A percentile compares a stretch with the other conserved stretches of the same genome.
Conservation (phyloP, 2,113 vertebrate genomes). For the Eclectus roratus region DNA sequence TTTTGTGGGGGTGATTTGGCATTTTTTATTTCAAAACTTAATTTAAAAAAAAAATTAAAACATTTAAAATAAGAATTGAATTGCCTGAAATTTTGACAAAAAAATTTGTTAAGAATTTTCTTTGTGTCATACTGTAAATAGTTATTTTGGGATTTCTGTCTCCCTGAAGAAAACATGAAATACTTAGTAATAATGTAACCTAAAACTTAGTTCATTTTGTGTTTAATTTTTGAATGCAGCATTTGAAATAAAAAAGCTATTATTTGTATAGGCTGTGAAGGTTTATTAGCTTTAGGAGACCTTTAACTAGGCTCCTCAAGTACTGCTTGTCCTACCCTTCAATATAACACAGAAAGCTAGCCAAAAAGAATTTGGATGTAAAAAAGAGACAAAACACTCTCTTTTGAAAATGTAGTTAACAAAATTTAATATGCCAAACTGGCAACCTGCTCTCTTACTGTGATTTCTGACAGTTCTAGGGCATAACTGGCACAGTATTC, state of each 20-base stretch:
- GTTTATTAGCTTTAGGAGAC: background rate
- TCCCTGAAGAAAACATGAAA: background rate
- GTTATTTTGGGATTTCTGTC: background rate
- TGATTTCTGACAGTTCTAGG: background rate
- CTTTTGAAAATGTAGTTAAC: background rate
- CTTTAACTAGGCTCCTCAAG: background rate
- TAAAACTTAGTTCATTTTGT: background rate
- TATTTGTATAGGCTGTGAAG: background rate
- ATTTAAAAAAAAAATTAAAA: background rate
- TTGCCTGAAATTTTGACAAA: background rate
- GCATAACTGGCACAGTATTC: background rate
- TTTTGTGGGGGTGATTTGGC: background rate
- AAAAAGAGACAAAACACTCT: background rate
- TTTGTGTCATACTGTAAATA: background rate
- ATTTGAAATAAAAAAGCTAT: background rate
- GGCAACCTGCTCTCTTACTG: background rate
- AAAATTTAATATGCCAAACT: background rate
- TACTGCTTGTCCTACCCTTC: background rate
- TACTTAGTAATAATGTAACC: background rate
- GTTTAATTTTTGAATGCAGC: background rate
- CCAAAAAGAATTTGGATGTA: background rate
- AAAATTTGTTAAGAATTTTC: background rate
- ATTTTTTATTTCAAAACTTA: background rate
- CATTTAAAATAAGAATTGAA: background rate
- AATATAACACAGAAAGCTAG: background rate